Percentiles rank a stretch among this genome's conserved stretches.
Evolutionary conservation across 2,797 vertebrate genomes (phyloP).

Genomic region (Dipus sagitta): DNA sequence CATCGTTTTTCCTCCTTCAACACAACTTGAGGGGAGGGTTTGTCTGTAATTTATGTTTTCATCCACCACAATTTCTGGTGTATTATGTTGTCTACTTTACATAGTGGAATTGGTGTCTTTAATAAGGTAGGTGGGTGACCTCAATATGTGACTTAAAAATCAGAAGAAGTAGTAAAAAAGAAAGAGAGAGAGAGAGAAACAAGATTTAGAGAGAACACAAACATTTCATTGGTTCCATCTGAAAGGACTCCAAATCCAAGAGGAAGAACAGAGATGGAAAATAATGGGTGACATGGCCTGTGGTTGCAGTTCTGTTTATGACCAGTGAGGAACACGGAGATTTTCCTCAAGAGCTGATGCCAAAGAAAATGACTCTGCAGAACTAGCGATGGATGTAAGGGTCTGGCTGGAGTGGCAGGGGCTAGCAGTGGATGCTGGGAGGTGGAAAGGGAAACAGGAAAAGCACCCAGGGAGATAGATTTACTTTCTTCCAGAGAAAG

Average conservation of each 20-base stretch:
- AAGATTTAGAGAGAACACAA: neutral
- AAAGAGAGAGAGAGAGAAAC: neutral
- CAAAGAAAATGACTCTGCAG: neutral
- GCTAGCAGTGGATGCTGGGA: neutral
- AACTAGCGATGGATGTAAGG: neutral
- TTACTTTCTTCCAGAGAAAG: neutral
- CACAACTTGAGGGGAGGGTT: neutral
- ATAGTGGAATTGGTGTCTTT: neutral
- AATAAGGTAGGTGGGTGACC: neutral
- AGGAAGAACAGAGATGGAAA: neutral
- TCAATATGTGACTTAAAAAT: neutral
- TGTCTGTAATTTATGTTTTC: slow-evolving; percentile 34
- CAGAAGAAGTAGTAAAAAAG: neutral
- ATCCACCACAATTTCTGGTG: neutral
- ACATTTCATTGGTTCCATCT: neutral
- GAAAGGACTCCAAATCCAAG: neutral
- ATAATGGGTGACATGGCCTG: neutral
- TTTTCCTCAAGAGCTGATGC: neutral
- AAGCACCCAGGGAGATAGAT: neutral
- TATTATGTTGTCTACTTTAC: slow-evolving; percentile 35
- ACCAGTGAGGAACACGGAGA: neutral
- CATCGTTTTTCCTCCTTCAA: neutral
- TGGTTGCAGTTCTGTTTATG: neutral
- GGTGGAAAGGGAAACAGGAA: neutral
- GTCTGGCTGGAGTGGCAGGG: neutral